These are phyloP conservation scores for Gryllus longicercus DNA, from an alignment of 2,888 invertebrate genomes.

Conservation along the genomic window DNA sequence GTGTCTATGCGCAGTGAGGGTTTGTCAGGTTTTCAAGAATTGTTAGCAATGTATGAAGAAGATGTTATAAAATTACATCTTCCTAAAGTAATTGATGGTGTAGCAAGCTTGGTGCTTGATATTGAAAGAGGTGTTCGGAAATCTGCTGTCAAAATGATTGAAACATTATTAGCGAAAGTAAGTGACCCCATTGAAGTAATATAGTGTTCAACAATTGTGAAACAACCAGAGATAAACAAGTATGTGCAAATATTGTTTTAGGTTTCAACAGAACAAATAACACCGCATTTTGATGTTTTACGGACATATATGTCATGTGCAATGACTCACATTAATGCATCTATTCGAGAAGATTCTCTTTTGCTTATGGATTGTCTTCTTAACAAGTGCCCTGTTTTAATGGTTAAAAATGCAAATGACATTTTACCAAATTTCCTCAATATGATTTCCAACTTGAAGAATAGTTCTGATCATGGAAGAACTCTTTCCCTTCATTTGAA, in stretches of 20 bases:
- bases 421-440: slow-evolving; percentile 77
- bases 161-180: slow-evolving; percentile 43
- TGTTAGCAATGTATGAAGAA: slow-evolving; percentile 50
- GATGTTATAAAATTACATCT: slow-evolving; percentile 57
- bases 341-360: slow-evolving; percentile 80
- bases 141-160: slow-evolving; percentile 51
- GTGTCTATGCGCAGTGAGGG: slow-evolving; percentile 62
- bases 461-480: slow-evolving; percentile 63
- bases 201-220: background rate
- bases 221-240: too few species aligned
- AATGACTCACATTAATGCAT: slow-evolving; percentile 81
- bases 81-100: slow-evolving; percentile 63
- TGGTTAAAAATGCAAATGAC: slow-evolving; percentile 64
- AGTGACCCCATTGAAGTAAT: background rate
- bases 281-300: slow-evolving; percentile 72
- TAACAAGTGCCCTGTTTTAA: slow-evolving; percentile 60
- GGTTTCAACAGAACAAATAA: too few species aligned
- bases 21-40: slow-evolving; percentile 53
- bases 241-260: too few species aligned
- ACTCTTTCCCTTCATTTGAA: slow-evolving; percentile 66
- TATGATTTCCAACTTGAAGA: slow-evolving; percentile 73
- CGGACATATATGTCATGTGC: slow-evolving; percentile 80
- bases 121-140: slow-evolving; percentile 55
- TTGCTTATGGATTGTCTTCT: slow-evolving; percentile 74
- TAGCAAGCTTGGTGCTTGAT: slow-evolving; percentile 68